Evolutionary conservation across 2,888 invertebrate species (phyloP), one percentile per base, ranked within the genome.

Genomic region (Bruchidius siliquastri): DNA sequence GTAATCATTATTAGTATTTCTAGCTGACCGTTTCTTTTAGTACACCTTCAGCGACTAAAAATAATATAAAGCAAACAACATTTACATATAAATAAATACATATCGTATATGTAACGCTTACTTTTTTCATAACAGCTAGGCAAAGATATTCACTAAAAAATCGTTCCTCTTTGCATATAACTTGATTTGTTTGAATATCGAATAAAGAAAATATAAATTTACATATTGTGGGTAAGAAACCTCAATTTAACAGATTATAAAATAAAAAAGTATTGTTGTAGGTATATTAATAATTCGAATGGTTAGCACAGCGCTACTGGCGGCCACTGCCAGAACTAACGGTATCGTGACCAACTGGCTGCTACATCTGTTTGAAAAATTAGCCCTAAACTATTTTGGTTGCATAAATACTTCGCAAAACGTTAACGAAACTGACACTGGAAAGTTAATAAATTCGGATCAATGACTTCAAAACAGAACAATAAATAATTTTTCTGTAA

Each of bases 51-150:
- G 49, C 49, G 18, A 49, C 3, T 49, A 49, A 49, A 49, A 3
- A 13, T 3, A 49, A 78, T 80, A 80, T 79, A 81, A 83, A 82
- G 82, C 83, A 83, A 83, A 82, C 82, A 81, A 83, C 83, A 83
- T 83, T 81, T 82, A 82, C 81, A 82, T 80, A 80, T 80, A 79
- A 77, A 20, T 76, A 75, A 78, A 76, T 77, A 76, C 76, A 75
- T 76, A 72, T 73, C 49, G 49, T 1, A 49, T 49, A 49, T 49
- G 49, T 67, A 72, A 72, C 70, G 18, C 49, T 49, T 49, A 18
- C 3, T 18, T 49, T 49, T 49, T 49, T 3, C 49, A 18, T 49
- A 49, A 49, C 49, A 49, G 10, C 49, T 49, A 49, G 49, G 49
- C 49, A 13, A 49, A 49, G 13, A 49, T 49, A 49, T 49, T 49